Percentiles rank a stretch among this genome's conserved stretches.
phyloP scores from a whole-genome alignment of 2,888 invertebrate species.

The Drosophila nr. perissopoda region DNA sequence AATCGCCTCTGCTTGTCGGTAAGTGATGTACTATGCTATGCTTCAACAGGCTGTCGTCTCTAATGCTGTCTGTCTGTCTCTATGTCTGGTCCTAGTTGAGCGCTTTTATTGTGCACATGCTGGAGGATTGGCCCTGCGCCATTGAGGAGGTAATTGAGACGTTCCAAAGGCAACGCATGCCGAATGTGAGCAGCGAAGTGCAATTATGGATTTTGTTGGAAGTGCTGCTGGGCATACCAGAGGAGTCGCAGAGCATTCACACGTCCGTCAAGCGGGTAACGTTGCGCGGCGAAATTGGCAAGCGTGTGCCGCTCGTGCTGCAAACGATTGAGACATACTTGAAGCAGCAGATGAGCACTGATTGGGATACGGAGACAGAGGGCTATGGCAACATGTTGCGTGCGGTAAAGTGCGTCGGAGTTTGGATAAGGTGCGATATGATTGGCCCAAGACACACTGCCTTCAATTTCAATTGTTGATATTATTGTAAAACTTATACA shows the following conservation, averaged over 20 bases:
- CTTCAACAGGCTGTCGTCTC: not conserved
- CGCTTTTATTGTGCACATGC: constrained; percentile 91
- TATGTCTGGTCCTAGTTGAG: constrained; percentile 88
- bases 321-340: constrained; percentile 83
- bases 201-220: constrained; percentile 90
- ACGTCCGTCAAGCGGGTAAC: constrained; percentile 83
- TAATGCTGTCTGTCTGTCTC: not conserved
- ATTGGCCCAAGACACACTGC: not conserved
- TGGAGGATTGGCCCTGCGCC: constrained; percentile 87
- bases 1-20: constrained; percentile 95
- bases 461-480: not conserved
- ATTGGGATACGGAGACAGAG: constrained; percentile 85
- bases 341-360: constrained; percentile 76
- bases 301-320: constrained; percentile 82
- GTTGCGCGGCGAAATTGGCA: constrained; percentile 82
- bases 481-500: constrained; percentile 24
- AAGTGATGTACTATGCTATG: constrained; percentile 51
- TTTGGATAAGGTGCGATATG: constrained; percentile 87
- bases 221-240: constrained; percentile 94
- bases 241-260: constrained; percentile 87
- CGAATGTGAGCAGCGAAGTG: constrained; percentile 87
- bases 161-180: constrained; percentile 87
- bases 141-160: constrained; percentile 90
- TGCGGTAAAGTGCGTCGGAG: constrained; percentile 86
- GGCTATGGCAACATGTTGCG: constrained; percentile 86